Evolutionary conservation across 2,113 vertebrate genomes (phyloP).

Genomic region (Todiramphus chloris): DNA sequence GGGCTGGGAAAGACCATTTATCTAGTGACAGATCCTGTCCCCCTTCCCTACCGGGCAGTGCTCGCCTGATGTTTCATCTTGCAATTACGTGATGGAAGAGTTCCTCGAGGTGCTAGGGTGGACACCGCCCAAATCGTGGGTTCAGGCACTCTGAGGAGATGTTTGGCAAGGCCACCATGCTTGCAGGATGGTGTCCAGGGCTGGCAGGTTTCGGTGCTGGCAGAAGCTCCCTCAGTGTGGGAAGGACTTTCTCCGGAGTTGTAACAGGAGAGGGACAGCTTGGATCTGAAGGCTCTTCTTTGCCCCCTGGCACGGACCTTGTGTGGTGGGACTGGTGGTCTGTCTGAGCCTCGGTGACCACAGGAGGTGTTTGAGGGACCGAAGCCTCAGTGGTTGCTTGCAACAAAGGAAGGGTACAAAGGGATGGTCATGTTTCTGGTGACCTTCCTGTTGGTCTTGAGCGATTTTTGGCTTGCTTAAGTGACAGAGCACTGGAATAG

Average conservation of each 20-base stretch:
- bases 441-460: background rate
- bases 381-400: background rate
- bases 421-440: background rate
- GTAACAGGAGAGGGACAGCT: background rate
- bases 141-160: background rate
- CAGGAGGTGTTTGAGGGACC: background rate
- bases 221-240: background rate
- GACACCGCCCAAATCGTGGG: rapidly evolving
- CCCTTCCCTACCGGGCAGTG: rapidly evolving
- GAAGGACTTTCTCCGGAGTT: background rate
- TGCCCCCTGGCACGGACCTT: background rate
- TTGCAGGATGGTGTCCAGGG: background rate
- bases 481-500: too few species aligned
- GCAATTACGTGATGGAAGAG: background rate
- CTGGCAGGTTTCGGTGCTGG: background rate
- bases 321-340: rapidly evolving
- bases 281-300: background rate
- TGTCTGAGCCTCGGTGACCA: background rate
- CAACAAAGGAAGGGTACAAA: background rate
- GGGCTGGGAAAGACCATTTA: background rate
- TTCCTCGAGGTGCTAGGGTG: background rate
- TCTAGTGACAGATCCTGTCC: background rate
- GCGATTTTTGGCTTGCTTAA: background rate
- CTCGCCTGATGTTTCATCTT: background rate
- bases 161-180: background rate